Evolutionary conservation across 2,113 vertebrate genomes (phyloP).

Genomic region (Uria lomvia): DNA sequence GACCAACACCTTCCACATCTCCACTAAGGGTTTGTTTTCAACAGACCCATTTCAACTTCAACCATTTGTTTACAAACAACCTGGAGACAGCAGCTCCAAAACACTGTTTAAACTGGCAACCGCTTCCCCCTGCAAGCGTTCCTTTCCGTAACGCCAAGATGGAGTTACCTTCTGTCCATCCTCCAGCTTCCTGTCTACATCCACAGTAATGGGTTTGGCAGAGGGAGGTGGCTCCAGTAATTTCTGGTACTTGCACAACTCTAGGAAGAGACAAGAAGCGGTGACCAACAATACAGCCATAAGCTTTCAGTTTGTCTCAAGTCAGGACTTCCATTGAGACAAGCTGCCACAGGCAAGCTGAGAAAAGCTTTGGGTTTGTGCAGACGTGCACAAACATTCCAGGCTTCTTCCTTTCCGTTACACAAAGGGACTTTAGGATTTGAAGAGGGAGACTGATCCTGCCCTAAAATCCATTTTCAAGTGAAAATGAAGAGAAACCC

Average conservation of each 20-base stretch:
- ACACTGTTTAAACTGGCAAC: background rate
- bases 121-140: background rate
- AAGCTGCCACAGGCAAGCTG: background rate
- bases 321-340: background rate
- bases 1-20: background rate
- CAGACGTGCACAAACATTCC: background rate
- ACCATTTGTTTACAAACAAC: background rate
- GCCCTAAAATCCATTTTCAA: background rate
- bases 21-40: background rate
- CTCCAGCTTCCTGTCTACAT: constrained; percentile 88
- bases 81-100: background rate
- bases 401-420: background rate
- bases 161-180: constrained; percentile 87
- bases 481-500: background rate
- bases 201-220: constrained; percentile 71
- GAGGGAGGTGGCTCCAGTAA: constrained; percentile 77
- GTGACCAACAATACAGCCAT: background rate
- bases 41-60: background rate
- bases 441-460: background rate
- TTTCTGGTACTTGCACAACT: constrained; percentile 79
- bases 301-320: background rate
- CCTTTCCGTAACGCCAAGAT: background rate
- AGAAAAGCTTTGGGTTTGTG: background rate
- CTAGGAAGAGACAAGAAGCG: constrained; percentile 57
- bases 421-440: background rate